Conservation (phyloP, 1,140 invertebrate genomes). For the Venustaconcha ellipsiformis region DNA sequence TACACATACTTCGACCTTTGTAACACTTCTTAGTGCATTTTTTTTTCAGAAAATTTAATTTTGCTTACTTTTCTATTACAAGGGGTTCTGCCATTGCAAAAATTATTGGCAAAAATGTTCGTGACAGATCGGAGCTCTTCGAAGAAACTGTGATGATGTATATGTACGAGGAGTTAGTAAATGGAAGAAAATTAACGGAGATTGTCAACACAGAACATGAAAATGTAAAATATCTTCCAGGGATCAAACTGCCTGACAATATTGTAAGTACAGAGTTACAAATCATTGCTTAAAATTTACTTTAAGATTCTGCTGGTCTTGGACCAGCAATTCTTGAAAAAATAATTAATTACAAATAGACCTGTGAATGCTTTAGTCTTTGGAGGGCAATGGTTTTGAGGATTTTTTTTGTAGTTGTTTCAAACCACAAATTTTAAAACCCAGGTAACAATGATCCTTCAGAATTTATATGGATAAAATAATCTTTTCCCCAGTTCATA, state of each 20-base stretch:
- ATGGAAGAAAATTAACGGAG: conserved; percentile 96
- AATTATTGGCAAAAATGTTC: conserved; percentile 93
- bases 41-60: no score
- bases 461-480: no score
- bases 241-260: conserved; percentile 86
- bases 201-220: conserved; percentile 98
- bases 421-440: neutral
- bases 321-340: no score
- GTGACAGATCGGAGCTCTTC: conserved; percentile 76
- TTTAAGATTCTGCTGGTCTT: no score
- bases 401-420: neutral
- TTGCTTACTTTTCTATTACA: conserved; percentile 43
- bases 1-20: no score
- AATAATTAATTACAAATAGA: no score
- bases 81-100: conserved; percentile 99
- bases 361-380: no score
- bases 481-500: no score
- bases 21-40: no score
- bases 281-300: no score
- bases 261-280: conserved; percentile 60
- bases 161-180: conserved; percentile 96
- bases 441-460: neutral
- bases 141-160: conserved; percentile 83
- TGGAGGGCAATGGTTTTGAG: no score
- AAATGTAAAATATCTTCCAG: conserved; percentile 99